These are phyloP conservation scores for Daubentonia madagascariensis DNA, from an alignment of 2,113 vertebrate genomes.

Conservation along the genomic window DNA sequence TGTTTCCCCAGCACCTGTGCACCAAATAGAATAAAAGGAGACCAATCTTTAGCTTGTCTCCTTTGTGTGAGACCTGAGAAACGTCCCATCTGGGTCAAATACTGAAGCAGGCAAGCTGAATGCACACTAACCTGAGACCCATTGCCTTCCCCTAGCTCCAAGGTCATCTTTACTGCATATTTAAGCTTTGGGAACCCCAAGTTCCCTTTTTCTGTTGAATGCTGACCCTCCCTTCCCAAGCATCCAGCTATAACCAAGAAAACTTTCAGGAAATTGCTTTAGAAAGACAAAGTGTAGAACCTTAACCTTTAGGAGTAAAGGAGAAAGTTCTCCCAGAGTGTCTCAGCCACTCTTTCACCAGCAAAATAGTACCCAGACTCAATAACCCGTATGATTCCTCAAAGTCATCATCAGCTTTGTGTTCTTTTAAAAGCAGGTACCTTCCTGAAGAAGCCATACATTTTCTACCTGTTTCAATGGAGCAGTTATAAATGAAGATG, in stretches of 20 bases:
- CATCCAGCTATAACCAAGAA: not conserved
- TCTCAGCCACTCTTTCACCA: not conserved
- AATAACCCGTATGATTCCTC: not conserved
- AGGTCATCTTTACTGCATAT: not conserved
- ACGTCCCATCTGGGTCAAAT: not conserved
- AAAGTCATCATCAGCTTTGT: not conserved
- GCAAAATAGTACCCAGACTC: not conserved
- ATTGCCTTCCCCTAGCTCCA: accelerated
- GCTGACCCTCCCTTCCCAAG: not conserved
- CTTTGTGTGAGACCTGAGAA: not conserved
- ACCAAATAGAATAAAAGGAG: not conserved
- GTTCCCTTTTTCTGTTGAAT: not conserved
- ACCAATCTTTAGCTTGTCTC: not conserved
- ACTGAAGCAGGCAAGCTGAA: not conserved
- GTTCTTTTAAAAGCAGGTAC: not conserved
- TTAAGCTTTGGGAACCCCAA: not conserved
- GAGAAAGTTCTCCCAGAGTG: not conserved
- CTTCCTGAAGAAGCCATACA: not conserved
- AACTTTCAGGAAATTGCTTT: not conserved
- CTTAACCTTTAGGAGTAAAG: not conserved
- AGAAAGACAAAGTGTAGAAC: not conserved
- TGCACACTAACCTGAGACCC: not conserved
- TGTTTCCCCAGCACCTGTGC: not conserved
- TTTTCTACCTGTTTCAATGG: not conserved
- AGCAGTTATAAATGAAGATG: not conserved